Conservation (phyloP, 1,140 invertebrate genomes). For the Anadara kagoshimensis region DNA sequence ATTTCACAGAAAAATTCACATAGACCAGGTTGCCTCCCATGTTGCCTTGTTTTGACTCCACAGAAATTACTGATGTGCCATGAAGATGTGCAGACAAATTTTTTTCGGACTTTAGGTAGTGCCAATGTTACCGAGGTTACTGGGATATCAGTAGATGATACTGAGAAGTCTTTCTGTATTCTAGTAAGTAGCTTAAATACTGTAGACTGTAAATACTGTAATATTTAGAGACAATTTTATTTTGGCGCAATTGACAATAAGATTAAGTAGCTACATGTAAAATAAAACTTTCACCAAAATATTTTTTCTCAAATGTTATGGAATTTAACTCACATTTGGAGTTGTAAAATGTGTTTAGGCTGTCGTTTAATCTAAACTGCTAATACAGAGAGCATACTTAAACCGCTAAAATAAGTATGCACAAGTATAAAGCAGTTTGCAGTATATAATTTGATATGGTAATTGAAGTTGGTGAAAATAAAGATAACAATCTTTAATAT, state of each 20-base stretch:
- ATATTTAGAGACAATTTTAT: neutral
- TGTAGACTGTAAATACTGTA: neutral
- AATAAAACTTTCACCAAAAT: neutral
- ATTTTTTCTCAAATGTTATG: neutral
- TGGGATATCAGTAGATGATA: conserved; percentile 57
- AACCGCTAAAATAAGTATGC: too few relatives aligned
- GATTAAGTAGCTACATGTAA: neutral
- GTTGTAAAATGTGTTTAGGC: neutral
- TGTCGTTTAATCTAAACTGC: neutral
- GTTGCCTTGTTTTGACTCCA: conserved; percentile 81
- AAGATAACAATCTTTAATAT: too few relatives aligned
- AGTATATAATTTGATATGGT: too few relatives aligned
- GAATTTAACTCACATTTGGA: neutral
- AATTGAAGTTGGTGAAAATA: too few relatives aligned
- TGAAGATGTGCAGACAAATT: conserved; percentile 76
- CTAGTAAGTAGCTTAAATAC: conserved; percentile 74
- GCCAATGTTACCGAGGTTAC: conserved; percentile 70
- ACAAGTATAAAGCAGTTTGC: too few relatives aligned
- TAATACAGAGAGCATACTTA: too few relatives aligned
- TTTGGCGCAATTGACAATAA: neutral
- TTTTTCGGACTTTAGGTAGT: conserved; percentile 68
- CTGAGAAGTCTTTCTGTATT: conserved; percentile 76
- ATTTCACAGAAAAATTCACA: conserved; percentile 43
- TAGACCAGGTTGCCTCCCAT: conserved; percentile 74
- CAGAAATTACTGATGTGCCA: conserved; percentile 82